A percentile compares a stretch with the other conserved stretches of the same genome.
Conservation (phyloP, 2,797 vertebrate genomes). For the Zenarchopterus dispar region DNA sequence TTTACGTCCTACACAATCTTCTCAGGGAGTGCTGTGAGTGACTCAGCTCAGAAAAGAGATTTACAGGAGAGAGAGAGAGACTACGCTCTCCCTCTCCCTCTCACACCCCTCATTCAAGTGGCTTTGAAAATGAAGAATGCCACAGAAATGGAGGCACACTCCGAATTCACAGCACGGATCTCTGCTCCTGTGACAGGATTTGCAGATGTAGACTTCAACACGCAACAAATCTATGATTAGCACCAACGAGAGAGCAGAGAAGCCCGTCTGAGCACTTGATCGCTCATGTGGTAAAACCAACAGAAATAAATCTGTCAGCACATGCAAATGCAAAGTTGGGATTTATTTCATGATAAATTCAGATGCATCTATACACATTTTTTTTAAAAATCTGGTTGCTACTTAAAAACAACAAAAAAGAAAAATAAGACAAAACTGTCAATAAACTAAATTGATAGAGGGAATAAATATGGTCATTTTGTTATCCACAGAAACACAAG, state of each 20-base stretch:
- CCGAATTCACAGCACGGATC: not conserved
- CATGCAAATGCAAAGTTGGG: not conserved
- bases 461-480: no score
- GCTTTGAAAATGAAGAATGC: conserved; percentile 22
- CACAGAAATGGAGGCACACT: not conserved
- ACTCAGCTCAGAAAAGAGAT: conserved; percentile 43
- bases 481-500: no score
- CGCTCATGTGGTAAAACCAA: not conserved
- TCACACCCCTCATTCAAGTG: conserved; percentile 24
- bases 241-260: not conserved
- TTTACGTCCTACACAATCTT: conserved; percentile 50
- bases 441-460: no score
- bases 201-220: not conserved
- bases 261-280: no score
- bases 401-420: no score
- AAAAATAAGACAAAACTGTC: no score
- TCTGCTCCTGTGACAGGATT: not conserved
- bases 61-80: conserved; percentile 8
- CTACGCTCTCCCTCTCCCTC: conserved; percentile 62
- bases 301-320: not conserved
- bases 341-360: conserved; percentile 1
- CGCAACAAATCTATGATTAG: not conserved
- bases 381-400: no score
- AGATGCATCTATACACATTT: not conserved
- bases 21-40: conserved; percentile 50